phyloP scores from a whole-genome alignment of 2,797 vertebrate genomes.

The Cossypha heuglini region DNA sequence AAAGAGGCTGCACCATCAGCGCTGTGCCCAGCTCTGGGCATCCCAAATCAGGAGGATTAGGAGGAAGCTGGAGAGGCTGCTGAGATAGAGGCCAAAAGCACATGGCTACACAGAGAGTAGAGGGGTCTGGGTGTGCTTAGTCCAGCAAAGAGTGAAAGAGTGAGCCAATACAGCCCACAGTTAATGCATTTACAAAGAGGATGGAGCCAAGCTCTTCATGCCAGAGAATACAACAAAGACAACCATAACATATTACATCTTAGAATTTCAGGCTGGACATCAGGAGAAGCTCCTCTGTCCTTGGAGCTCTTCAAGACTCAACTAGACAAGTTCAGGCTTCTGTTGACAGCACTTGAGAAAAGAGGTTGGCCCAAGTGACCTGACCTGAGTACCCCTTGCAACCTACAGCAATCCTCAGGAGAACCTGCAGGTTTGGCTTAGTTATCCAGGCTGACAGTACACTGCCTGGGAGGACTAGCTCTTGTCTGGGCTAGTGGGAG shows the following conservation, averaged over 20 bases:
- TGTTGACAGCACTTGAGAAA: background rate
- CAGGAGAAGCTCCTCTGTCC: background rate
- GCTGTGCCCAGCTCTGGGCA: background rate
- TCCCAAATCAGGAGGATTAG: background rate
- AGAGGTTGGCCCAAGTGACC: background rate
- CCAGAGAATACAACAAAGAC: background rate
- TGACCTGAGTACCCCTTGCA: background rate
- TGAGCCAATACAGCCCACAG: background rate
- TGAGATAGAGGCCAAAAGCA: background rate
- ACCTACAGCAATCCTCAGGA: background rate
- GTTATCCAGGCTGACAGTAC: background rate
- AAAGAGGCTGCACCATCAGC: background rate
- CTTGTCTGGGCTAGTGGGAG: background rate
- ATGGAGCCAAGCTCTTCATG: background rate
- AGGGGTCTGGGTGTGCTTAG: background rate
- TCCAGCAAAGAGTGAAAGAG: fast-evolving
- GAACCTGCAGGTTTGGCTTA: background rate
- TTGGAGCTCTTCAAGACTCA: background rate
- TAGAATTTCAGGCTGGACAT: background rate
- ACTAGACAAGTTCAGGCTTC: background rate
- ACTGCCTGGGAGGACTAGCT: background rate
- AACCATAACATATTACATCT: fast-evolving
- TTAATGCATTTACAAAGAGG: background rate
- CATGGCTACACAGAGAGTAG: background rate
- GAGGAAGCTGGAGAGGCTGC: background rate